Percentiles rank a stretch among this genome's conserved stretches.
These are phyloP conservation scores for Chalcis sispes DNA, from an alignment of 2,888 invertebrate species.

Conservation along the genomic window DNA sequence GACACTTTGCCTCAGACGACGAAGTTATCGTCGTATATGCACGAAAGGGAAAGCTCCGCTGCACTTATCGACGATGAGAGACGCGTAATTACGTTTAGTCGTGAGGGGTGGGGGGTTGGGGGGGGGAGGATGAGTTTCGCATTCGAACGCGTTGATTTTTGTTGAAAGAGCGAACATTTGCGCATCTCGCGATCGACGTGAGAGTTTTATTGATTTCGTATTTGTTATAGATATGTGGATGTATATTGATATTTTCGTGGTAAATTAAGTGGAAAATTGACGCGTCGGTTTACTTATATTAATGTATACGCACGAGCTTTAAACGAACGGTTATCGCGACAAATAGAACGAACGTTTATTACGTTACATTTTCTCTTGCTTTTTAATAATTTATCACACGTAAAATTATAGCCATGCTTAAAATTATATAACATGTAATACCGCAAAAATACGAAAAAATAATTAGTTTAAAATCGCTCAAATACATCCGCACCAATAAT, in stretches of 20 bases:
- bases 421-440: no score
- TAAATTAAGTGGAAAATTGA: slow-evolving; percentile 38
- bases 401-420: no score
- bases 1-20: no score
- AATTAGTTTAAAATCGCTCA: no score
- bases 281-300: slow-evolving; percentile 15
- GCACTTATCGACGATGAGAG: slow-evolving; percentile 53
- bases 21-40: no score
- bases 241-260: slow-evolving; percentile 28
- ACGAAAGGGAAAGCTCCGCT: slow-evolving; percentile 22
- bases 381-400: background rate
- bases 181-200: background rate
- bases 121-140: slow-evolving; percentile 18
- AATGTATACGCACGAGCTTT: background rate
- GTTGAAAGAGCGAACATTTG: background rate
- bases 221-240: background rate
- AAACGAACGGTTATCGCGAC: no score
- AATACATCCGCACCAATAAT: no score
- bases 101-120: slow-evolving; percentile 5
- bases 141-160: background rate
- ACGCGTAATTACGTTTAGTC: slow-evolving; percentile 49
- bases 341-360: no score
- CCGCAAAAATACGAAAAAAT: no score
- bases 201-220: slow-evolving; percentile 33
- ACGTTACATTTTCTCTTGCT: no score